phyloP scores from a whole-genome alignment of 2,888 invertebrate species.

The Phania funesta region DNA sequence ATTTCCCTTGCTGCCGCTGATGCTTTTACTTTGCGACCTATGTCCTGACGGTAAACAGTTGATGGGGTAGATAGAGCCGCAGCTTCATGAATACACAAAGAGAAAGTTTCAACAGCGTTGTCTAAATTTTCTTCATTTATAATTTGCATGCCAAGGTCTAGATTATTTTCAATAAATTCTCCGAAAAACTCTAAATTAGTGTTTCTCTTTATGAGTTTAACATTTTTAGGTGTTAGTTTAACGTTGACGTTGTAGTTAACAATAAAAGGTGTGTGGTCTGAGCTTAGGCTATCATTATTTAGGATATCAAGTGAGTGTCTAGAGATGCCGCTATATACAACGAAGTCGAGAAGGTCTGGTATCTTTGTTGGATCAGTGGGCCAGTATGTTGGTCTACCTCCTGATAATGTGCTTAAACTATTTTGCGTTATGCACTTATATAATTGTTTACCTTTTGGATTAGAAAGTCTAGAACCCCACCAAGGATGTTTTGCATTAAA shows the following conservation, averaged over 20 bases:
- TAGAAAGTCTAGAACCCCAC: neutral
- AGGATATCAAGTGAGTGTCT: conserved; percentile 4
- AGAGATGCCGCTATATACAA: neutral
- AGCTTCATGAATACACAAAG: conserved; percentile 15
- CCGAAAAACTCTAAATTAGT: neutral
- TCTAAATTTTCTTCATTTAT: neutral
- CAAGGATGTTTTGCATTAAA: neutral
- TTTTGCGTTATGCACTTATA: neutral
- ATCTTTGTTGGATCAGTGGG: no score
- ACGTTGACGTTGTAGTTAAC: conserved; percentile 9
- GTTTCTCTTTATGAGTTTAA: neutral
- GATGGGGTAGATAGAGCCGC: neutral
- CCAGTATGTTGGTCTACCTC: neutral
- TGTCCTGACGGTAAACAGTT: neutral
- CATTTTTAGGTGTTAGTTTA: neutral
- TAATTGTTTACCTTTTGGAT: neutral
- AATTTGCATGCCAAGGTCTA: neutral
- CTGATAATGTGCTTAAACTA: neutral
- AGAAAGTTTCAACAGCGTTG: neutral
- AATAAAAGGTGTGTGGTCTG: neutral
- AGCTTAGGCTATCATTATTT: neutral
- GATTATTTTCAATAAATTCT: neutral
- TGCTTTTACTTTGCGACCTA: neutral
- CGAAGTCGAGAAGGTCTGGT: no score
- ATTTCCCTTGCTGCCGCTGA: neutral